Evolutionary conservation across 2,888 invertebrate genomes (phyloP).

Genomic region (Tachina grossa): DNA sequence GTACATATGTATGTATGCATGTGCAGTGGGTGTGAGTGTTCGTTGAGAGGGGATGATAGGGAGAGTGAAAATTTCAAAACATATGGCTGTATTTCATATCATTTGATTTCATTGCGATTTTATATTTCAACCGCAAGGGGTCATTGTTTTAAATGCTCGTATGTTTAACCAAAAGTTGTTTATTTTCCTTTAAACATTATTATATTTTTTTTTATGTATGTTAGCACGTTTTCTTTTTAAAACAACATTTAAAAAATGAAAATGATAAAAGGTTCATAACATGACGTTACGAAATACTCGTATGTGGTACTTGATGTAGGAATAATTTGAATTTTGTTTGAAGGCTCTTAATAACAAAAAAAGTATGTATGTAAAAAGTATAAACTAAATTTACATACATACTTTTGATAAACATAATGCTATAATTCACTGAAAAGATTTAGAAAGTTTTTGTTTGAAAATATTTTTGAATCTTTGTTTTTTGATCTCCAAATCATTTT

Average conservation of each 20-base stretch:
- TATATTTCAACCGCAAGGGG: constrained; percentile 61
- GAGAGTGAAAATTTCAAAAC: constrained; percentile 55
- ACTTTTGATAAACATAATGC: too few species aligned
- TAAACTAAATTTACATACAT: not conserved
- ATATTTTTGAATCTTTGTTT: too few species aligned
- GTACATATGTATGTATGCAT: not conserved
- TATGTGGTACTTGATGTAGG: not conserved
- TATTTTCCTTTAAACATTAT: constrained; percentile 29
- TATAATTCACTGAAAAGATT: not conserved
- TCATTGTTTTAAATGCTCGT: constrained; percentile 64
- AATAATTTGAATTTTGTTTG: constrained; percentile 7
- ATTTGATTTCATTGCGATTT: constrained; percentile 59
- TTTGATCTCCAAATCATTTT: too few species aligned
- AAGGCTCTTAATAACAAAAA: not conserved
- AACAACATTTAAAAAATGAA: not conserved
- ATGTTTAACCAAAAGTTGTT: constrained; percentile 46
- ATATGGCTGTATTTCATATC: constrained; percentile 64
- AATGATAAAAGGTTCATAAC: constrained; percentile 1
- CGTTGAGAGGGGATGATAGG: not conserved
- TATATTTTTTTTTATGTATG: constrained; percentile 28
- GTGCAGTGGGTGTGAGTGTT: not conserved
- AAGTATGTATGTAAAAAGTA: not conserved
- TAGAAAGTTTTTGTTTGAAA: not conserved
- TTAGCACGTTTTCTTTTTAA: not conserved
- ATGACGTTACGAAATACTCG: not conserved